Evolutionary conservation across 1,140 invertebrate genomes (phyloP), one percentile per base, ranked within the genome.

Genomic region (Eulimnadia texana): DNA sequence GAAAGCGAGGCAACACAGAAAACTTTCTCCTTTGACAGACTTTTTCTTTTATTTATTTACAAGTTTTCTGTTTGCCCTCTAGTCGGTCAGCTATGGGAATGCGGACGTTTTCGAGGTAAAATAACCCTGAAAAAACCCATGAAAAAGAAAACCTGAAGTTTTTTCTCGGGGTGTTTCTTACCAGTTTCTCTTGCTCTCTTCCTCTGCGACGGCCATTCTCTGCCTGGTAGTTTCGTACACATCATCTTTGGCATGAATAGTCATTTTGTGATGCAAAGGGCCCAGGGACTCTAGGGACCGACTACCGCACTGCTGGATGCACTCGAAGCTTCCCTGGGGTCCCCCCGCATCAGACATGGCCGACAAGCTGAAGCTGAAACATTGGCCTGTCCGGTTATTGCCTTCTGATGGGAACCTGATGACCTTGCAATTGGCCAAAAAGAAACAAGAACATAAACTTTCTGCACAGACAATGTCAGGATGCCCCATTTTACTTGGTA

Each of bases 181-280:
- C 88, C 90, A 93, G 79, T 90, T 90, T 73, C 88, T 92, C 76
- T 93, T 92, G 71, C 84, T 87, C 73, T 89, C 88, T 71, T 90
- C 84, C 72, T 93, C 89, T 55, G 83, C 87, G 66, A 82, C 83
- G 63, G 86, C 88, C 87, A 95, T 92, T 66, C 88, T 82, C 71
- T 86, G 83, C 73, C 84, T 82, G 64, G 92, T 95, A 60, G 84
- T 83, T 74, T 92, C 88, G 72, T 94, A 95, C 60, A 93, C 86
- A 76, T 96, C 91, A 72, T 95, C 92, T 66, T 92, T 94, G 66
- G 92, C 92, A 70, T 88, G 85, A 64, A 95, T 85, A 58, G 86
- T 82, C 81, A 95, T 89, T 71, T 87, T 88, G 69, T 83, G 80
- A 58, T 84, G 82, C 73, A 94, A 77, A 55, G 84, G 78, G 60